Evolutionary conservation across 2,888 invertebrate genomes (phyloP).

Genomic region (Sphaeridia pumilis): DNA sequence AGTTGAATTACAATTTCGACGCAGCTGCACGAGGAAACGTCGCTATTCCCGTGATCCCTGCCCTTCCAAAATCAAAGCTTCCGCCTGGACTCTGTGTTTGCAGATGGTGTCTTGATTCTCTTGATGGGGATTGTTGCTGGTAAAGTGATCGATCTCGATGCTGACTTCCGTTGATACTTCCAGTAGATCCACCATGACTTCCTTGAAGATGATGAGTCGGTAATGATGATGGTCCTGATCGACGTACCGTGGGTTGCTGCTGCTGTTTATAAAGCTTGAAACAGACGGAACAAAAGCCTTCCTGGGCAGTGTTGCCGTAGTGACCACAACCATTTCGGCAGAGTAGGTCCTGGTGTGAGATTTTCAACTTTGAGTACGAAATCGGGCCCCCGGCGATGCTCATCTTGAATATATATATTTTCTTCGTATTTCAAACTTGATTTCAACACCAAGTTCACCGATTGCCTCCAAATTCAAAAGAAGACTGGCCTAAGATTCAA

Average conservation of each 20-base stretch:
- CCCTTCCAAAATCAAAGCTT: conserved; percentile 22
- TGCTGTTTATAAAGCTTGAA: conserved; percentile 62
- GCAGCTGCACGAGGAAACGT: conserved; percentile 34
- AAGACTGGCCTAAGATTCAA: too few relatives aligned
- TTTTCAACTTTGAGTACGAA: conserved; percentile 21
- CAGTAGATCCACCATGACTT: too few relatives aligned
- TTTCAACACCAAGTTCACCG: too few relatives aligned
- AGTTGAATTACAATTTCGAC: conserved; percentile 33
- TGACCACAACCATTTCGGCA: conserved; percentile 93
- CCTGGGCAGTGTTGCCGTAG: conserved; percentile 95
- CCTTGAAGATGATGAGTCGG: too few relatives aligned
- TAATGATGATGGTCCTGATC: conserved; percentile 9
- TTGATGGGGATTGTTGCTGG: too few relatives aligned
- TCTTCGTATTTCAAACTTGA: too few relatives aligned
- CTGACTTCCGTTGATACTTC: too few relatives aligned
- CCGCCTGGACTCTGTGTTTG: background rate
- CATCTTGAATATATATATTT: too few relatives aligned
- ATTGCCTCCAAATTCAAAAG: too few relatives aligned
- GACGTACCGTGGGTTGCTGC: too few relatives aligned
- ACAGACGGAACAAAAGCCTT: conserved; percentile 95
- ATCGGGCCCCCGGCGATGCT: conserved; percentile 4
- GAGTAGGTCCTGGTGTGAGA: conserved; percentile 53
- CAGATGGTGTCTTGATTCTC: too few relatives aligned
- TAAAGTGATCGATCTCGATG: too few relatives aligned
- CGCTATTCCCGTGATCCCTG: conserved; percentile 29